Conservation (phyloP, 2,888 invertebrate species). For the Thymelicus lineola region DNA sequence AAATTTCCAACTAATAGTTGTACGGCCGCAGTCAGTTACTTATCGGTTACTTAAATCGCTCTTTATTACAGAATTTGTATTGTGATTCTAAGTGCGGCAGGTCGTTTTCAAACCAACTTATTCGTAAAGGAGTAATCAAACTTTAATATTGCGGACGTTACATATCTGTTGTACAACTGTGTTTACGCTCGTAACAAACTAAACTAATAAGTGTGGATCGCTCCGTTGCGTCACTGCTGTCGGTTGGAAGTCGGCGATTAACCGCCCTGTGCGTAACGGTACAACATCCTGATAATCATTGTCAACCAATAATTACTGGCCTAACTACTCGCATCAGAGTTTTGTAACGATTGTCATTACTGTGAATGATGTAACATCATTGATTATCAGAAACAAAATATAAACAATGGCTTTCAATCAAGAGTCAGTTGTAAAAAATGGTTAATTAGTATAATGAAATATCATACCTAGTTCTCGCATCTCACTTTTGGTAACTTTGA, state of each 20-base stretch:
- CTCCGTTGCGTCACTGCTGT: constrained; percentile 9
- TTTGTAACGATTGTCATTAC: constrained; percentile 13
- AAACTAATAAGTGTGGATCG: constrained; percentile 19
- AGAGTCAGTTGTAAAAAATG: too few species aligned
- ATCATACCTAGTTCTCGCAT: constrained; percentile 73
- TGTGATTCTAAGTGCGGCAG: too few species aligned
- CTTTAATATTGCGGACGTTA: constrained; percentile 5
- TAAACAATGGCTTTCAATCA: too few species aligned
- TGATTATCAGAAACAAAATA: too few species aligned
- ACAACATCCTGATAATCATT: constrained; percentile 35
- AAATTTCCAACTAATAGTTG: too few species aligned
- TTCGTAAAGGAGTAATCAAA: background rate
- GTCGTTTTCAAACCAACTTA: background rate
- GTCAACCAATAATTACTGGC: constrained; percentile 25
- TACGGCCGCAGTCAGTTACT: too few species aligned
- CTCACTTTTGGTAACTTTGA: constrained; percentile 72
- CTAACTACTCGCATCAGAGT: background rate
- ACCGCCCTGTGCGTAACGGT: constrained; percentile 34
- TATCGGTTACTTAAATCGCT: too few species aligned
- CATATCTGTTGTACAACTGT: constrained; percentile 14
- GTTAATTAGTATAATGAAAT: background rate
- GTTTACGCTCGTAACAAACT: constrained; percentile 6
- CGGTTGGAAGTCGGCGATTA: constrained; percentile 31
- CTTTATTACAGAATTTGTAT: too few species aligned
- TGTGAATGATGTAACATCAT: too few species aligned